These are phyloP conservation scores for Biston stratarius DNA, from an alignment of 2,888 invertebrate species.

Conservation along the genomic window DNA sequence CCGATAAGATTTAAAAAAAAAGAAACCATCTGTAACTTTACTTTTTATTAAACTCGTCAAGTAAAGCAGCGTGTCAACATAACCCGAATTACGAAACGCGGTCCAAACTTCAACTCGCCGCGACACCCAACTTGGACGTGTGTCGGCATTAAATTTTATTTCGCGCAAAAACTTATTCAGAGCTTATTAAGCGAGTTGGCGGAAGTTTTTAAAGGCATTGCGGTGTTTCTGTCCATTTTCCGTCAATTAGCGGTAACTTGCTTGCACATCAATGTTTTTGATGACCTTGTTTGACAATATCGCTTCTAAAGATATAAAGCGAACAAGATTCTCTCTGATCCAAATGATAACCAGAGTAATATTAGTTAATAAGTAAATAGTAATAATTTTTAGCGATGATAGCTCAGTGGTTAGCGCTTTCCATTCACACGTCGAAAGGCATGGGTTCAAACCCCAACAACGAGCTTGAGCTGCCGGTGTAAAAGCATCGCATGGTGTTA, in stretches of 20 bases:
- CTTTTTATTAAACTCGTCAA: conserved; percentile 24
- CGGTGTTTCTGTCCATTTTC: conserved; percentile 42
- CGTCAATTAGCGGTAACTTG: conserved; percentile 44
- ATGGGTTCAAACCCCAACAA: too few relatives aligned
- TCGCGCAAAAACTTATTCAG: conserved; percentile 39
- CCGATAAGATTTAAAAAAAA: too few relatives aligned
- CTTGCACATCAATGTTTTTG: conserved; percentile 12
- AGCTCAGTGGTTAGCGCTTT: too few relatives aligned
- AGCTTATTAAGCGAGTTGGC: conserved; percentile 48
- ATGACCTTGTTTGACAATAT: neutral
- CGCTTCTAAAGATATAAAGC: too few relatives aligned
- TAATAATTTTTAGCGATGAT: too few relatives aligned
- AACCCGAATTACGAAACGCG: conserved; percentile 34
- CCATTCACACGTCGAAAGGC: too few relatives aligned
- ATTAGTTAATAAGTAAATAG: too few relatives aligned
- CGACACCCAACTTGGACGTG: conserved; percentile 32
- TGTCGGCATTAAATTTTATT: conserved; percentile 42
- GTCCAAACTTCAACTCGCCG: conserved; percentile 16
- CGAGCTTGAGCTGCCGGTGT: too few relatives aligned
- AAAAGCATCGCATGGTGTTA: too few relatives aligned
- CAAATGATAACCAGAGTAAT: too few relatives aligned
- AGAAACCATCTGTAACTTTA: neutral
- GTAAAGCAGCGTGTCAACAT: conserved; percentile 23
- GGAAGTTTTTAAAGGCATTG: conserved; percentile 43
- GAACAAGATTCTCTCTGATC: too few relatives aligned